Conservation (phyloP, 2,113 vertebrate species). For the Platichthys flesus region DNA sequence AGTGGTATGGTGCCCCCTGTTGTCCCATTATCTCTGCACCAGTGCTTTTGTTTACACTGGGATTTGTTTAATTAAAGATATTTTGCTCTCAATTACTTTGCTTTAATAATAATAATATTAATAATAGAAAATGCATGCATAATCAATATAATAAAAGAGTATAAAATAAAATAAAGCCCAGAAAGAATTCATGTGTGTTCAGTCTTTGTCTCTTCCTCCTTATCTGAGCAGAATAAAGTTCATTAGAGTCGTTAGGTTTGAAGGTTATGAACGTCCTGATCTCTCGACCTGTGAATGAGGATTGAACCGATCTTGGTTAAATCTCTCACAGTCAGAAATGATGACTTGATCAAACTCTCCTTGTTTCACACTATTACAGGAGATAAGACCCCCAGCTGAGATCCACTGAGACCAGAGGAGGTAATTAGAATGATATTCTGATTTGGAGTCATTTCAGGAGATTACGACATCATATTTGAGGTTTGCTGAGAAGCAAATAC, state of each 20-base stretch:
- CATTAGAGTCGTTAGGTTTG: too few species aligned
- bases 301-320: background rate
- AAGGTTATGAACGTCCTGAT: background rate
- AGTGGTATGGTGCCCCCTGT: slow-evolving; percentile 28
- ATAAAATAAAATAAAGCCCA: background rate
- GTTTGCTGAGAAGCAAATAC: too few species aligned
- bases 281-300: background rate
- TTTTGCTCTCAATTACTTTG: slow-evolving; percentile 3
- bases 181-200: too few species aligned
- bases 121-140: too few species aligned
- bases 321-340: background rate
- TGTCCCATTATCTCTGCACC: slow-evolving; percentile 25
- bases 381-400: too few species aligned
- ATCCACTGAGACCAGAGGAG: background rate
- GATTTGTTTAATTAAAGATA: slow-evolving; percentile 1
- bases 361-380: background rate
- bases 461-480: background rate
- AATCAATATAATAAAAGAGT: background rate
- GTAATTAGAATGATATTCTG: background rate
- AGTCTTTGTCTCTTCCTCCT: too few species aligned
- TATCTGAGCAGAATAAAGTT: too few species aligned
- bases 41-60: slow-evolving; percentile 1
- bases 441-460: background rate
- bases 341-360: too few species aligned
- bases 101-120: background rate